Evolutionary conservation across 2,797 vertebrate species (phyloP).

Genomic region (Poecilia gillii): DNA sequence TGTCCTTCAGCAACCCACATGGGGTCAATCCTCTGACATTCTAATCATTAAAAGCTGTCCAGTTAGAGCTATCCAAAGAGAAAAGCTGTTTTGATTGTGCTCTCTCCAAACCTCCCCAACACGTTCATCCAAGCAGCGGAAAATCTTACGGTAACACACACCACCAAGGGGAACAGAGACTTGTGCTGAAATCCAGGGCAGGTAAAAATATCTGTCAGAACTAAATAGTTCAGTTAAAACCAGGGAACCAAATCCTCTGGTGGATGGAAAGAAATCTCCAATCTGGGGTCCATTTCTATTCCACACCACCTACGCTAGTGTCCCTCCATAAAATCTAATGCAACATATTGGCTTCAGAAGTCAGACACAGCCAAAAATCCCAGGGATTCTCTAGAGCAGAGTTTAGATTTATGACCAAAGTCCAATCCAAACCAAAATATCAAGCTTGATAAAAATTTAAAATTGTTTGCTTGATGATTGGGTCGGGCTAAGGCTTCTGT

Average conservation of each 20-base stretch:
- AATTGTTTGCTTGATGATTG: too few relatives aligned
- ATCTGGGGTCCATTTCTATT: background rate
- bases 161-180: background rate
- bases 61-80: constrained; percentile 47
- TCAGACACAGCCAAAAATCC: background rate
- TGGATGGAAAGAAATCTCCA: constrained; percentile 42
- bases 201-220: background rate
- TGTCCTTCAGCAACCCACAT: constrained; percentile 59
- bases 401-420: background rate
- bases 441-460: too few relatives aligned
- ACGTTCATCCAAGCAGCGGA: constrained; percentile 33
- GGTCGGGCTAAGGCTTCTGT: too few relatives aligned
- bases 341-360: background rate
- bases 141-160: constrained; percentile 8
- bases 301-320: background rate
- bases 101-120: background rate
- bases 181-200: background rate
- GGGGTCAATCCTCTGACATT: constrained; percentile 56
- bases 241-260: constrained; percentile 67
- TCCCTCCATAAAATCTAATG: background rate
- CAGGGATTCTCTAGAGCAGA: background rate
- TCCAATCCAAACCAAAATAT: too few relatives aligned
- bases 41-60: constrained; percentile 54
- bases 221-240: constrained; percentile 7
- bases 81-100: constrained; percentile 52